Evolutionary conservation across 2,797 vertebrate species (phyloP).

Genomic region (Microchirus variegatus): DNA sequence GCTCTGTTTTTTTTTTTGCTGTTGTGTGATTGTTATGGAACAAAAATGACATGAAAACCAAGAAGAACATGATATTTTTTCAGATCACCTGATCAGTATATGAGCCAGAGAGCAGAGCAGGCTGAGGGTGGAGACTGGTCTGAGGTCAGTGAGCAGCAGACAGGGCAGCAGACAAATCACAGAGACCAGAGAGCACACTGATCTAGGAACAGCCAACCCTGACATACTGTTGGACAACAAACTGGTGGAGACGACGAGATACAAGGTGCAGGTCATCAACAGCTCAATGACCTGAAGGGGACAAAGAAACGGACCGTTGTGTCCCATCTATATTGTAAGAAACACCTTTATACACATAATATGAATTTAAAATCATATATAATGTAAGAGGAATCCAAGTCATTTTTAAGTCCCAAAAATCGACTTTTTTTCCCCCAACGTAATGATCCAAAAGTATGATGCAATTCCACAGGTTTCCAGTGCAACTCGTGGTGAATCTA

Average conservation of each 20-base stretch:
- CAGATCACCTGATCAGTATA: slow-evolving; percentile 77
- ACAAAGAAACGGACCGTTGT: no score
- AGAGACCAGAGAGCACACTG: slow-evolving; percentile 76
- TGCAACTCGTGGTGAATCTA: slow-evolving; percentile 7
- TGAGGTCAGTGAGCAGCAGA: slow-evolving; percentile 83
- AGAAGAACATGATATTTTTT: neutral
- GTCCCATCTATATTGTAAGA: no score
- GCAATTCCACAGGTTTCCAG: slow-evolving; percentile 5
- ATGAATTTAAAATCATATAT: slow-evolving; percentile 2
- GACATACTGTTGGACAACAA: slow-evolving; percentile 81
- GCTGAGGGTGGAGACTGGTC: slow-evolving; percentile 81
- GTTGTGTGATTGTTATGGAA: neutral
- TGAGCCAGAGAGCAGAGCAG: slow-evolving; percentile 87
- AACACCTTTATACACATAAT: neutral
- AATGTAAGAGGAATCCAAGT: neutral
- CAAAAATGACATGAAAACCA: neutral
- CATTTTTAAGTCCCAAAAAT: neutral
- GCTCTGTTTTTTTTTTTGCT: no score
- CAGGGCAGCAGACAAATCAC: slow-evolving; percentile 81
- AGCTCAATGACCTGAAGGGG: slow-evolving; percentile 77
- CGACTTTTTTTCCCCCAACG: neutral
- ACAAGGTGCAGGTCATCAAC: slow-evolving; percentile 83
- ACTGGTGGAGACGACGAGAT: slow-evolving; percentile 83
- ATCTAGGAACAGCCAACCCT: slow-evolving; percentile 64
- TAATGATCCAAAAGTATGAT: slow-evolving; percentile 5